Evolutionary conservation across 2,888 invertebrate species (phyloP), one percentile per base, ranked within the genome.

Genomic region (Eupelmus urozonus): DNA sequence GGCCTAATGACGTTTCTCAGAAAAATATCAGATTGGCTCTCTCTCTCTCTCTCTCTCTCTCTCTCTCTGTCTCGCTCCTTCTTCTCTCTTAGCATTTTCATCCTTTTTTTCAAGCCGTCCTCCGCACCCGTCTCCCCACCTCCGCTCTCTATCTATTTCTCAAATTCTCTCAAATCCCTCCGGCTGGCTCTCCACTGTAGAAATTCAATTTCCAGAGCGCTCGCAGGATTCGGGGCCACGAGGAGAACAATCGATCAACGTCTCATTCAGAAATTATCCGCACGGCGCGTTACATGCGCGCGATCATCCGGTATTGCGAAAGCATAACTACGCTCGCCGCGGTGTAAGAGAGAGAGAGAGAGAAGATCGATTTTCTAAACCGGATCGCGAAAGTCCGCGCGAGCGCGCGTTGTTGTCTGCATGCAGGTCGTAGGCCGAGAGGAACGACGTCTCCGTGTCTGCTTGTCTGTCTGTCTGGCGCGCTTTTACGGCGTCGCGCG

Each of bases 1-100:
- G 78, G 74, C 70, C 80, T 80, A 78, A 80, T 80, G 80, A 78
- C 74, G 80, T 69, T 80, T 80, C 80, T 78, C 72, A 67, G 80
- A 80, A 80, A 80, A 80, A 80, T 80, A 76, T 76, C 80, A 73
- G 78, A 78, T 80, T 78, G 74, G 62, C 74, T 74, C 69, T 49
- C 59, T 34, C 53, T 20, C 23, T 42, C 72, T 40, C 53, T 20
- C 42, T 49, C 63, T 49, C 60, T 60, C n/a, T 49, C 53, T 29
- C 60, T 27, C 34, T 66, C 13, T 65, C 42, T 42, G 1, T 45
- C 16, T n/a, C n/a, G n/a, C n/a, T 49, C 20, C 34, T 45, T 66
- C n/a, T 55, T 49, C 45, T 57, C 20, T 51, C 57, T 25, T 29
- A 49, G 18, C 27, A 7, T 63, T 72, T 55, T 55, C 29, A 20